These are phyloP conservation scores for Acanthurus tractus DNA, from an alignment of 2,797 vertebrate genomes.

Conservation along the genomic window DNA sequence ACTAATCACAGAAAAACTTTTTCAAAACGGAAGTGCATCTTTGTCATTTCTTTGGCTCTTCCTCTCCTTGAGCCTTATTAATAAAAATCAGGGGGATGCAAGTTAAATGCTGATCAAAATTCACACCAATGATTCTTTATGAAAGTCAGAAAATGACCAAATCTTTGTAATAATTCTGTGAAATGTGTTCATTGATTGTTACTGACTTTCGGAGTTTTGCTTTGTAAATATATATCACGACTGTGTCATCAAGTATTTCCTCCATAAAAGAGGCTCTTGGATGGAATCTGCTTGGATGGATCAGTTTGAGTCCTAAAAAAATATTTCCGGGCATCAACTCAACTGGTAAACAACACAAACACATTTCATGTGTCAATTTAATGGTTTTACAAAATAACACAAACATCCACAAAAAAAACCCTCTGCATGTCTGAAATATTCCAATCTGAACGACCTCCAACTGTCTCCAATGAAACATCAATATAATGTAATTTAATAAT, in stretches of 20 bases:
- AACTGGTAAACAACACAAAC: slow-evolving; percentile 23
- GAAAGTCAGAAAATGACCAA: background rate
- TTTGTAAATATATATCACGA: background rate
- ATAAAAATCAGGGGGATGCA: background rate
- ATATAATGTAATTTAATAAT: slow-evolving; percentile 12
- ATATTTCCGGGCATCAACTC: background rate
- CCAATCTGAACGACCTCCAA: background rate
- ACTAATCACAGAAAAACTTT: slow-evolving; percentile 32
- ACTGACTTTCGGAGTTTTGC: background rate
- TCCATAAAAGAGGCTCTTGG: slow-evolving; percentile 48
- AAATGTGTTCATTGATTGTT: background rate
- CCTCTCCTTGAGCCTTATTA: slow-evolving; percentile 41
- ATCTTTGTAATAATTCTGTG: background rate
- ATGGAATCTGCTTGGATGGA: slow-evolving; percentile 9
- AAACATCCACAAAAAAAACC: slow-evolving; percentile 16
- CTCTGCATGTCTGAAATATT: background rate
- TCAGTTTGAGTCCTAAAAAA: slow-evolving; percentile 4
- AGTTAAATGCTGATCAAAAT: background rate
- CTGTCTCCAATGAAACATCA: slow-evolving; percentile 32
- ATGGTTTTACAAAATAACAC: slow-evolving; percentile 37
- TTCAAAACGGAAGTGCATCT: slow-evolving; percentile 38
- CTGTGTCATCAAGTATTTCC: background rate
- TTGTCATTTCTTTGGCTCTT: slow-evolving; percentile 65
- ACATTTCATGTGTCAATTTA: background rate
- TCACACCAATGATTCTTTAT: background rate